Base-by-base conservation (phyloP, 2,113 vertebrate species). In the Microtus ochrogaster region DNA sequence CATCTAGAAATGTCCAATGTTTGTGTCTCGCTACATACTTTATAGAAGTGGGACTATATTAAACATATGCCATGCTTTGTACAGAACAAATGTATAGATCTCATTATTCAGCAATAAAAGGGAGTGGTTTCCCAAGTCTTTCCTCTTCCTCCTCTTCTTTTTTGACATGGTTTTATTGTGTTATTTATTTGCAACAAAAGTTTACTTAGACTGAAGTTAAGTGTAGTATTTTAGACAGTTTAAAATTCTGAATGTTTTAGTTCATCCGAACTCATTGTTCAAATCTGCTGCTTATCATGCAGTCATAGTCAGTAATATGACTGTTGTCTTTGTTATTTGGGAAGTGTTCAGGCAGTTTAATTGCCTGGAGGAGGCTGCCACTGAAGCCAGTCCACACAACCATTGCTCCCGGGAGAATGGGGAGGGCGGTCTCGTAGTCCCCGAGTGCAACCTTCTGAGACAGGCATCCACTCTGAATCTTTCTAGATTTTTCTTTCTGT, bases 121-220 rank as follows among this genome's bases (percentile, higher is more conserved):
- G n/a, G 41, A 39, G 12, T 68, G 3, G 36, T 92, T 92, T 87
- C 30, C 36, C 49, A 88, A 39, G 78, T 92, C 90, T 81, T 33
- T 89, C 87, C 77, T 74, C 61, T 16, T 36, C 22, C 73, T 22
- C 76, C 88, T 94, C 89, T 82, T 30, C 88, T 61, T 93, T 39
- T 63, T 39, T 3, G 55, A 61, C n/a, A 41, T 58, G 55, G 6
- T 52, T 68, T 52, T 16, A 17, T 55, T 17, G 17, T 26, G 33
- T 52, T 83, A 74, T 84, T 94, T 83, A 61, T 66, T 77, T 84
- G 3, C 90, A 88, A 70, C 73, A 58, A 30, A 39, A 55, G 70
- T 96, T 89, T 95, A 78, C 84, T 81, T 81, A 93, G 70, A 92
- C 65, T 81, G 70, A 95, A 87, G 58, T 65, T 91, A 92, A 83